Evolutionary conservation across 2,888 invertebrate genomes (phyloP).

Genomic region (Tetrapedia diversipes): DNA sequence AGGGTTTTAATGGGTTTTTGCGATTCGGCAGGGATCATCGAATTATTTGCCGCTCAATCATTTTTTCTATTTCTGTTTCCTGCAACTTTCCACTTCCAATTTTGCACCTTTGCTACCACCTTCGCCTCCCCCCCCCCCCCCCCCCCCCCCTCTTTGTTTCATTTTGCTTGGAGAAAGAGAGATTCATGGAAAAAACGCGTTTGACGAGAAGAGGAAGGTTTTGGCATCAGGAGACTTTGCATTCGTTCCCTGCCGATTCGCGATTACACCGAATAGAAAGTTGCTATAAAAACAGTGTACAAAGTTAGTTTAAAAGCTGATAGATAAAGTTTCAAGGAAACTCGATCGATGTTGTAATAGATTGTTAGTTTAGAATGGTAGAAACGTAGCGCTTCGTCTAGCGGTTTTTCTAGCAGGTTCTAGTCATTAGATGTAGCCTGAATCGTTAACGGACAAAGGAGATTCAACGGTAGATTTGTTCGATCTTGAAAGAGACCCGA

Average conservation of each 20-base stretch:
- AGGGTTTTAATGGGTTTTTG: slow-evolving; percentile 64
- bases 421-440: slow-evolving; percentile 54
- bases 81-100: not conserved
- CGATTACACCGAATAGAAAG: slow-evolving; percentile 43
- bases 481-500: not conserved
- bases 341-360: slow-evolving; percentile 56
- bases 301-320: slow-evolving; percentile 25
- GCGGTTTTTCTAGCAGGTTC: slow-evolving; percentile 38
- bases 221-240: too few relatives aligned
- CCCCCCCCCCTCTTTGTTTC: too few relatives aligned
- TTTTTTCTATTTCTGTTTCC: too few relatives aligned
- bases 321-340: slow-evolving; percentile 28
- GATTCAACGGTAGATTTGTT: slow-evolving; percentile 21
- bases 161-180: too few relatives aligned
- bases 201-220: too few relatives aligned
- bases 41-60: not conserved
- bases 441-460: slow-evolving; percentile 19
- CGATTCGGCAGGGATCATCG: slow-evolving; percentile 43
- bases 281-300: slow-evolving; percentile 28
- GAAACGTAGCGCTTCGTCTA: slow-evolving; percentile 44
- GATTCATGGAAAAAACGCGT: too few relatives aligned
- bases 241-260: slow-evolving; percentile 43
- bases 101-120: too few relatives aligned
- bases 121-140: not conserved
- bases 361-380: slow-evolving; percentile 38